Base-by-base conservation (phyloP, 2,797 vertebrate species). In the Megaceryle alcyon region DNA sequence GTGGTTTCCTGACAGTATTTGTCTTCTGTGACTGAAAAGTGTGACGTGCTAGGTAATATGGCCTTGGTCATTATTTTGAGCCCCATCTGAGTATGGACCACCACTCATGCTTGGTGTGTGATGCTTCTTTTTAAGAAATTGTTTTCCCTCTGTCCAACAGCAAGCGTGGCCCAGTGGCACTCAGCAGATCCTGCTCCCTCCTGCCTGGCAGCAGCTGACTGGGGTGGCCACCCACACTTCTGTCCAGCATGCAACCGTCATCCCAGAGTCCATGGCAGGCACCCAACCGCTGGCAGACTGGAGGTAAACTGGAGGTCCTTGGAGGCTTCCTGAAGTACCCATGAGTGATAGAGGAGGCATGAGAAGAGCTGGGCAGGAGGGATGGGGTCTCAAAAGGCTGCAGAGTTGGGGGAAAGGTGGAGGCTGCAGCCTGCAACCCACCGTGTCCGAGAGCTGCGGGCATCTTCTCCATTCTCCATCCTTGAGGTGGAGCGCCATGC, bases 131-230 rank as follows among this genome's bases (percentile, higher is more conserved):
- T 13, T 82, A 64, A 92, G 56, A 46, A 49, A 3, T 28, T 5
- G 10, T 48, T 94, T 65, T 43, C 51, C 25, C 81, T 97, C 63
- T 96, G 11, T 80, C 88, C 51, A 7, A 71, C 98, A 99, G 99
- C 99, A 99, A 99, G 98, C 99, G 43, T 99, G 99, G 99, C 99
- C 99, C 72, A 99, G 99, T 25, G 99, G 99, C 90, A 99, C 99
- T 83, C 99, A 99, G 97, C 99, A 99, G 98, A 99, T 99, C 97
- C 98, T 99, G 57, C 98, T 99, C 69, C 99, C 99, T 90, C 99
- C 99, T 0, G 98, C 99, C 15, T 99, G 99, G 99, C 99, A 99
- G 98, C 99, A 99, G 97, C 98, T 99, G 97, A 99, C 99, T 6
- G 98, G 98, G 5, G 98, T 98, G 84, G 98, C 98, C 71, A 96